Conservation (phyloP, 2,797 vertebrate species). For the Kryptolebias ocellatus region DNA sequence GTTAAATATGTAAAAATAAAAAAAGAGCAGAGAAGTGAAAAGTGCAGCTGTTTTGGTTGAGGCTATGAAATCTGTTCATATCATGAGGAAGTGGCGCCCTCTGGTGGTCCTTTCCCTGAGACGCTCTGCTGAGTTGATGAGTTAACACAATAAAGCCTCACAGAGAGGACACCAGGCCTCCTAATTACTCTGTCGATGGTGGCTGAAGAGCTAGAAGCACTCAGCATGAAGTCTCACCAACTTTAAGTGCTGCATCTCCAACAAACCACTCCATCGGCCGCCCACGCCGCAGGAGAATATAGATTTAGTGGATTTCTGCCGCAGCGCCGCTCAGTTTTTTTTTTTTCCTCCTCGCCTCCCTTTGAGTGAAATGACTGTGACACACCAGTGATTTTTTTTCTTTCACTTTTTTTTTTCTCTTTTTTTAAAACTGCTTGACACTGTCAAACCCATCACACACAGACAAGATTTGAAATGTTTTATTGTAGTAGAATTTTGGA, state of each 20-base stretch:
- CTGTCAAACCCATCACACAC: constrained; percentile 70
- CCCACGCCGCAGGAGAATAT: constrained; percentile 21
- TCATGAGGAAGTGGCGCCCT: constrained; percentile 44
- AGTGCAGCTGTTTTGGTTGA: background rate
- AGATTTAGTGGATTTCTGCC: constrained; percentile 28
- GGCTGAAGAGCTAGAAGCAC: constrained; percentile 10
- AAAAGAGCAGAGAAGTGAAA: no score
- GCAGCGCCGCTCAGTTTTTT: background rate
- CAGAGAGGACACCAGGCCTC: constrained; percentile 17
- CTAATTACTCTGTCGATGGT: constrained; percentile 34
- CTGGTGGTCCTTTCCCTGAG: constrained; percentile 45
- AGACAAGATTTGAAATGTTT: constrained; percentile 80
- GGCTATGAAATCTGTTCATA: constrained; percentile 15
- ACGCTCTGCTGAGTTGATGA: background rate
- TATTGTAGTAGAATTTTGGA: constrained; percentile 82
- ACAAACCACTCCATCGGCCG: constrained; percentile 9
- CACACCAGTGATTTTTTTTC: constrained; percentile 11
- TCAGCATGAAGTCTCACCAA: constrained; percentile 28
- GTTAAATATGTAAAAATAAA: no score
- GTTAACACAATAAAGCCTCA: constrained; percentile 1
- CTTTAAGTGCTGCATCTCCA: constrained; percentile 30
- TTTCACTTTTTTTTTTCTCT: constrained; percentile 18
- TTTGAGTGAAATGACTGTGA: constrained; percentile 36
- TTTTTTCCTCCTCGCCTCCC: background rate
- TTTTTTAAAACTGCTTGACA: constrained; percentile 70